These are phyloP conservation scores for Sinosuthora webbiana DNA, from an alignment of 2,113 vertebrate species.

Conservation along the genomic window DNA sequence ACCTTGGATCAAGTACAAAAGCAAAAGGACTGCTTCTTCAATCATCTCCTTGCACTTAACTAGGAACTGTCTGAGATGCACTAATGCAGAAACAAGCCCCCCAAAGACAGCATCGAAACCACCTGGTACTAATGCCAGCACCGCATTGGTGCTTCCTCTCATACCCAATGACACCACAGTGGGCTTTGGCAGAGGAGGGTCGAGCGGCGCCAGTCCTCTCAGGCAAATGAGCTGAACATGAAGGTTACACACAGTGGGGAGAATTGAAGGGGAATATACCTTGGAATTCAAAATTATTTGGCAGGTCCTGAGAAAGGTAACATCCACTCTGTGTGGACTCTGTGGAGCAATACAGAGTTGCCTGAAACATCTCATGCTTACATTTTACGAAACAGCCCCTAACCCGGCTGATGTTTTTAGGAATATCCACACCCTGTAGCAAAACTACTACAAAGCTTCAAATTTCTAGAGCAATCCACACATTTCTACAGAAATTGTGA, in stretches of 20 bases:
- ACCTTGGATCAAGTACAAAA: neutral
- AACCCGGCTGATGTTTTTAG: neutral
- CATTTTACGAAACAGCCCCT: neutral
- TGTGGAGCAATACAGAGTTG: neutral
- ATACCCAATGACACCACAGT: rapidly evolving
- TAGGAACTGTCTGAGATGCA: neutral
- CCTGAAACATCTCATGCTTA: neutral
- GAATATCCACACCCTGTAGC: rapidly evolving
- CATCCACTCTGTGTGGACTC: neutral
- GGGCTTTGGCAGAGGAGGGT: neutral
- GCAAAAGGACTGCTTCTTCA: neutral
- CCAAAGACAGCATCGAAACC: neutral
- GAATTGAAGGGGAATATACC: neutral
- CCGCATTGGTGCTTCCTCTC: neutral
- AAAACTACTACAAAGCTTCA: neutral
- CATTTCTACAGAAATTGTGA: neutral
- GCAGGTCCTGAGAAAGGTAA: conserved; percentile 19
- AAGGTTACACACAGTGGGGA: rapidly evolving
- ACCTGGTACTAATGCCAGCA: neutral
- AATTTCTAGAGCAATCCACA: neutral
- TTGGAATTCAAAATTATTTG: conserved; percentile 27
- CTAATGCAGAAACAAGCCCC: neutral
- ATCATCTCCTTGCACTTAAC: neutral
- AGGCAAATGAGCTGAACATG: rapidly evolving
- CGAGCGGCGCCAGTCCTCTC: rapidly evolving